A percentile compares a stretch with the other conserved stretches of the same genome.
These are phyloP conservation scores for Lochmaea crataegi DNA, from an alignment of 2,888 invertebrate species.

Conservation along the genomic window DNA sequence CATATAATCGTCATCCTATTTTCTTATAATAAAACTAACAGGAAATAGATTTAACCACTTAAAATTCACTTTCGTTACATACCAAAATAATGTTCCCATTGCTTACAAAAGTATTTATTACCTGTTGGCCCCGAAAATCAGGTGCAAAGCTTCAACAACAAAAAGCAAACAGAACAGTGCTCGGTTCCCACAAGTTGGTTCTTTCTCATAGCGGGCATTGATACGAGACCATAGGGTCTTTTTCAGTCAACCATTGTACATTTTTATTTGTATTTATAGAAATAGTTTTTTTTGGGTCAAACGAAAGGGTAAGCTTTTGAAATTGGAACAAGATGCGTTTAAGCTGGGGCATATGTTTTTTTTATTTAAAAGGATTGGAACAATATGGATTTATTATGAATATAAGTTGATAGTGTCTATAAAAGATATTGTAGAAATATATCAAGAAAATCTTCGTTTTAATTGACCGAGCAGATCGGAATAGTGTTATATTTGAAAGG, in stretches of 20 bases:
- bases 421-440: no score
- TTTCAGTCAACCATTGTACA: slow-evolving; percentile 23
- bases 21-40: neutral
- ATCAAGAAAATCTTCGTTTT: no score
- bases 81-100: slow-evolving; percentile 14
- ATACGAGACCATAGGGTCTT: slow-evolving; percentile 20
- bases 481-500: no score
- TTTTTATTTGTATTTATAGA: slow-evolving; percentile 17
- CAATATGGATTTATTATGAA: neutral
- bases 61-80: slow-evolving; percentile 13
- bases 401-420: neutral
- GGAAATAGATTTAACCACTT: neutral
- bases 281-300: slow-evolving; percentile 14
- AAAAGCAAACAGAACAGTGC: slow-evolving; percentile 25
- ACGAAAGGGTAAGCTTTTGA: slow-evolving; percentile 24
- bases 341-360: neutral
- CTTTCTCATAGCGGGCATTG: slow-evolving; percentile 27
- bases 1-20: neutral
- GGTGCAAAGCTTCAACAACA: slow-evolving; percentile 35
- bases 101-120: slow-evolving; percentile 32
- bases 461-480: no score
- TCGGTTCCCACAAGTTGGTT: slow-evolving; percentile 34
- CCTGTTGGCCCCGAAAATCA: slow-evolving; percentile 37
- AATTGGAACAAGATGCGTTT: slow-evolving; percentile 8
- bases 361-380: neutral